Conservation (phyloP, 2,113 vertebrate genomes). For the Channa maculata region DNA sequence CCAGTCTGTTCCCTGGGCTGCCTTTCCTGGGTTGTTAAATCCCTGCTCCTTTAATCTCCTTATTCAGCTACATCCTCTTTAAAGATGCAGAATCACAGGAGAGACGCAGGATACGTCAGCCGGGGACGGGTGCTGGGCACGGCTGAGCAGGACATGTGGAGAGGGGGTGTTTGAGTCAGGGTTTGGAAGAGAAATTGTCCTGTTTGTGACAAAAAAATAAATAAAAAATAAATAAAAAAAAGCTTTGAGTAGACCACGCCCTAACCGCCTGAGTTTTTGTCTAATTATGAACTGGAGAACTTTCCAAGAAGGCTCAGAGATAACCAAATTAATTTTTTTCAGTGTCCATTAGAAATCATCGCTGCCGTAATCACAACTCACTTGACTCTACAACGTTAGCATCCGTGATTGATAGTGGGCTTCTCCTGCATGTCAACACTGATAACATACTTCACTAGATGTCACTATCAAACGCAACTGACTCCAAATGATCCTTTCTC, state of each 20-base stretch:
- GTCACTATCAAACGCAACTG: neutral
- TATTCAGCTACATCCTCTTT: slow-evolving; percentile 87
- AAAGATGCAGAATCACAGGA: slow-evolving; percentile 84
- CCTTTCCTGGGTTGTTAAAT: slow-evolving; percentile 84
- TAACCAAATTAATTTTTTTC: neutral
- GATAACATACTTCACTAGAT: slow-evolving; percentile 12
- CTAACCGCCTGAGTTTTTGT: slow-evolving; percentile 1
- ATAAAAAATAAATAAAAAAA: too few relatives aligned
- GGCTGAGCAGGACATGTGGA: slow-evolving; percentile 37
- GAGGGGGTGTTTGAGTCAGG: slow-evolving; percentile 6
- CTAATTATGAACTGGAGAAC: neutral
- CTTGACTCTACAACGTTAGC: too few relatives aligned
- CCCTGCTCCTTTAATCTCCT: slow-evolving; percentile 87
- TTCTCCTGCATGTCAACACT: slow-evolving; percentile 4
- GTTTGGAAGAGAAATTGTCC: neutral
- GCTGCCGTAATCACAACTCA: neutral
- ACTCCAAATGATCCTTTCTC: neutral
- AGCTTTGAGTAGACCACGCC: neutral
- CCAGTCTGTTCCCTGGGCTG: slow-evolving; percentile 72
- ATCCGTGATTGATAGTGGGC: neutral
- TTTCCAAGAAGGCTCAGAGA: neutral
- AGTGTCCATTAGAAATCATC: slow-evolving; percentile 5
- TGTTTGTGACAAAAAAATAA: neutral
- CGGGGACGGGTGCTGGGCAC: slow-evolving; percentile 38
- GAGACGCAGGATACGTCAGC: slow-evolving; percentile 61